Evolutionary conservation across 2,113 vertebrate genomes (phyloP).

Genomic region (Gracilinanus agilis): DNA sequence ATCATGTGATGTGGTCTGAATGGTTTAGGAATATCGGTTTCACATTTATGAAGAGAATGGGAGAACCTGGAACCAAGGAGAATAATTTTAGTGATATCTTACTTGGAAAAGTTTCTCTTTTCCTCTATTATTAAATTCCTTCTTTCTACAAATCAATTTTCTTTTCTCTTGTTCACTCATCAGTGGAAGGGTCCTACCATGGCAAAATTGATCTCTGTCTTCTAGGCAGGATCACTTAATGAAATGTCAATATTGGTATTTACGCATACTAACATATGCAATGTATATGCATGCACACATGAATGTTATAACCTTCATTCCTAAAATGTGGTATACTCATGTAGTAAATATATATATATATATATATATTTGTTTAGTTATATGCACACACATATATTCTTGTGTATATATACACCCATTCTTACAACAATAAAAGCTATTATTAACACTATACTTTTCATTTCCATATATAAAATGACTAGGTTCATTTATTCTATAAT

Average conservation of each 20-base stretch:
- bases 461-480: neutral
- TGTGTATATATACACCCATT: neutral
- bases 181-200: neutral
- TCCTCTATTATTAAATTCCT: neutral
- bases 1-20: neutral
- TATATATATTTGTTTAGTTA: neutral
- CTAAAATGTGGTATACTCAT: too few species aligned
- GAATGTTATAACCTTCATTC: too few species aligned
- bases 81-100: neutral
- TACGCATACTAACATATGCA: too few species aligned
- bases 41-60: neutral
- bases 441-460: neutral
- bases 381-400: neutral
- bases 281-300: too few species aligned
- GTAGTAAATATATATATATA: too few species aligned
- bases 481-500: neutral
- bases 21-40: neutral
- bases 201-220: neutral
- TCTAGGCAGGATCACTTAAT: neutral
- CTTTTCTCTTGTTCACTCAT: neutral
- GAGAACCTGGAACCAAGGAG: neutral
- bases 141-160: neutral
- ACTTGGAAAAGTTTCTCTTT: neutral
- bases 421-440: neutral
- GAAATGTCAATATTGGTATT: neutral